Conservation (phyloP, 37 sponge, comb jelly and placozoan species). For the Chondrilla cf. caribensis region DNA sequence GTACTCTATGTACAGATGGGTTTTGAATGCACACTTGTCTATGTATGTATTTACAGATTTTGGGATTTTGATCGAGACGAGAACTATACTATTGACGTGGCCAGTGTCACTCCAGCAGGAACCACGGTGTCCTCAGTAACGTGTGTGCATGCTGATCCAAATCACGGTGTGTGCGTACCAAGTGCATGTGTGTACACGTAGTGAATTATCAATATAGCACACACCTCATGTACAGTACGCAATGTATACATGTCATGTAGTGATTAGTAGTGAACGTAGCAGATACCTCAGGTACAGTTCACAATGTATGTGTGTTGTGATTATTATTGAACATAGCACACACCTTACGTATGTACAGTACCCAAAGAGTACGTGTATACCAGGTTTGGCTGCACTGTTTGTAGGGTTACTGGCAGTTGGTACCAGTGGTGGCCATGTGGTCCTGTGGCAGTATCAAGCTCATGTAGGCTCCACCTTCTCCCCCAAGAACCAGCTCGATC, state of each 20-base stretch:
- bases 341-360: too few relatives aligned
- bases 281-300: too few relatives aligned
- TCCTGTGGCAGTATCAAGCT: slow-evolving; percentile 61
- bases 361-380: too few relatives aligned
- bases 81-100: slow-evolving; percentile 62
- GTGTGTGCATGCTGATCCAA: slow-evolving; percentile 54
- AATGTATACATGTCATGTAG: too few relatives aligned
- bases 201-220: not conserved
- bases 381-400: not conserved
- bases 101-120: not conserved
- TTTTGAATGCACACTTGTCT: too few relatives aligned
- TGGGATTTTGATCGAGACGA: slow-evolving; percentile 86
- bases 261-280: too few relatives aligned
- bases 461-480: not conserved
- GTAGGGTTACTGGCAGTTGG: slow-evolving; percentile 81
- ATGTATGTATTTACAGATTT: slow-evolving; percentile 46
- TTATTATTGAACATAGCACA: too few relatives aligned
- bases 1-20: too few relatives aligned
- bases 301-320: too few relatives aligned
- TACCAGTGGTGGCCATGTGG: slow-evolving; percentile 68
- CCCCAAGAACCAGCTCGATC: not conserved
- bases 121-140: slow-evolving; percentile 41
- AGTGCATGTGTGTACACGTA: too few relatives aligned
- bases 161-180: slow-evolving; percentile 41
- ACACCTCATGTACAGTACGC: too few relatives aligned